These are phyloP conservation scores for Ooceraea biroi DNA, from an alignment of 1,140 invertebrate genomes.

Conservation along the genomic window DNA sequence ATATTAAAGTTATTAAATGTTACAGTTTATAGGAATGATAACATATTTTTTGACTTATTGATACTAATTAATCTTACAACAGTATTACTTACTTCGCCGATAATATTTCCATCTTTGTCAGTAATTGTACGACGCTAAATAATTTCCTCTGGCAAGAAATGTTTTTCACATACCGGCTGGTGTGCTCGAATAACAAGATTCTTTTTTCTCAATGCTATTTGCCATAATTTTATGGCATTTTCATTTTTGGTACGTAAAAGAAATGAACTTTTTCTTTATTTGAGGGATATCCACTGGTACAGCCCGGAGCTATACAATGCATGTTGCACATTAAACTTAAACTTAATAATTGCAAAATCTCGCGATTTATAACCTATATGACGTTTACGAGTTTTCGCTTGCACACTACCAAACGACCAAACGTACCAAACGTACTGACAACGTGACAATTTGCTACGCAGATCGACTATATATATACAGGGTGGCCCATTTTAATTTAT, in stretches of 20 bases:
- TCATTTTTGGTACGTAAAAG: not conserved
- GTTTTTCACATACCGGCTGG: not conserved
- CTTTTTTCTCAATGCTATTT: not conserved
- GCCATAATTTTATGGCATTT: slow-evolving; percentile 6
- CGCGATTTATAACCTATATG: too few relatives aligned
- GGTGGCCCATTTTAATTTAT: too few relatives aligned
- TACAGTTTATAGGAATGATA: too few relatives aligned
- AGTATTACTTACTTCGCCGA: not conserved
- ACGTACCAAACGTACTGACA: too few relatives aligned
- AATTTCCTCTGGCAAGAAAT: slow-evolving; percentile 1
- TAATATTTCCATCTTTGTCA: slow-evolving; percentile 12
- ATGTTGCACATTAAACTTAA: too few relatives aligned
- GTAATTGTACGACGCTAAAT: not conserved
- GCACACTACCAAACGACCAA: too few relatives aligned
- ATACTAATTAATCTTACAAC: not conserved
- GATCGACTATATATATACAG: too few relatives aligned
- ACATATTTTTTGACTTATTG: too few relatives aligned
- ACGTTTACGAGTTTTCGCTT: too few relatives aligned
- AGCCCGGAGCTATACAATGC: not conserved
- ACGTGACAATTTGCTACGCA: too few relatives aligned
- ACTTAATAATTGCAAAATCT: too few relatives aligned
- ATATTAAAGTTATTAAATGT: not conserved
- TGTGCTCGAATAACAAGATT: too few relatives aligned
- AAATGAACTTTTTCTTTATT: slow-evolving; percentile 8
- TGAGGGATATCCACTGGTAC: not conserved